phyloP scores from a whole-genome alignment of 2,888 invertebrate genomes.

The Conomelus anceps region DNA sequence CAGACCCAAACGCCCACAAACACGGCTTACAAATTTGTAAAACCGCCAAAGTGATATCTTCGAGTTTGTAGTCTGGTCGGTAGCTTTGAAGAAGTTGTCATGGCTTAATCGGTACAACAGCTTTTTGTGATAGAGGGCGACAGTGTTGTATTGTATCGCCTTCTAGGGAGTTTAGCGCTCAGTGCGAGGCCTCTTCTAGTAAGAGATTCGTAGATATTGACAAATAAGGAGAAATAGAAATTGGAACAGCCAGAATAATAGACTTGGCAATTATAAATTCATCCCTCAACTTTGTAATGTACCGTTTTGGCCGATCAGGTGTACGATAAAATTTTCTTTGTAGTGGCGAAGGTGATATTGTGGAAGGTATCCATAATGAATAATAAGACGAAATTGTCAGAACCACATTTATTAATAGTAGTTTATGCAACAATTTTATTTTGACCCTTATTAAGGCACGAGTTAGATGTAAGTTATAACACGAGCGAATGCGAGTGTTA shows the following conservation, averaged over 20 bases:
- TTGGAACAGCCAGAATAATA: no score
- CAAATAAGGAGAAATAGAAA: background rate
- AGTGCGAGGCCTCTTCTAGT: background rate
- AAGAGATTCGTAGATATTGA: background rate
- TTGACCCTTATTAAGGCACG: no score
- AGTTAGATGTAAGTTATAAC: no score
- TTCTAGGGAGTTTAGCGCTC: background rate
- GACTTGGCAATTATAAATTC: background rate
- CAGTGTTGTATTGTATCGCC: no score
- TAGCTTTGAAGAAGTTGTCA: background rate
- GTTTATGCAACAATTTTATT: no score
- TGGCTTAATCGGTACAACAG: background rate
- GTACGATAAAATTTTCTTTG: background rate
- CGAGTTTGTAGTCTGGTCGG: background rate
- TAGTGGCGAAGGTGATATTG: no score
- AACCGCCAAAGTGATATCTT: background rate
- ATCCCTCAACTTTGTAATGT: no score
- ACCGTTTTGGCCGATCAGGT: no score
- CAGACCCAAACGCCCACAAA: background rate
- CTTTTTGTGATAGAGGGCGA: background rate
- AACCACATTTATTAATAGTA: no score
- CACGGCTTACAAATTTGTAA: background rate
- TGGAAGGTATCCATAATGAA: no score
- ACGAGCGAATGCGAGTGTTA: no score
- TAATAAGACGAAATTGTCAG: no score